A percentile compares a stretch with the other conserved stretches of the same genome.
phyloP scores from a whole-genome alignment of 2,888 invertebrate species.

The Ceramica pisi region DNA sequence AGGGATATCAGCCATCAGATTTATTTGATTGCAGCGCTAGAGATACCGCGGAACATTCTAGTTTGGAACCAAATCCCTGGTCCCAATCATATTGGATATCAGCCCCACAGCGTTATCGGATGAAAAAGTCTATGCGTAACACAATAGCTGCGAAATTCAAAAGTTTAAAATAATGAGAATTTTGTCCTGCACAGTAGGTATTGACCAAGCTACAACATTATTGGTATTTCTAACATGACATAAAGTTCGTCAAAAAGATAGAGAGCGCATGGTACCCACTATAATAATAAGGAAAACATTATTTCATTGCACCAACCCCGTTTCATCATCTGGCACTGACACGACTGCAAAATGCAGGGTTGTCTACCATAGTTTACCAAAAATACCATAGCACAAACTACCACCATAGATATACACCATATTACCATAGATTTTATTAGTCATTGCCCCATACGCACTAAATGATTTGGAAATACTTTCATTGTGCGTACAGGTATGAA shows the following conservation, averaged over 20 bases:
- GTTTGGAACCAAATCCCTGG: conserved; percentile 23
- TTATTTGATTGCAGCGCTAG: conserved; percentile 50
- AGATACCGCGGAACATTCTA: conserved; percentile 7
- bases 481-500: too few species aligned
- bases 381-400: too few species aligned
- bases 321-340: too few species aligned
- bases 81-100: conserved; percentile 29
- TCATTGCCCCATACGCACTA: too few species aligned
- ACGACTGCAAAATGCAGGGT: too few species aligned
- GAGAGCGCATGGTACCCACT: neutral
- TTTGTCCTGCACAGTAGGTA: neutral
- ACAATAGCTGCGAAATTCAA: neutral
- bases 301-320: too few species aligned
- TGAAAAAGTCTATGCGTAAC: neutral
- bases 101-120: conserved; percentile 23
- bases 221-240: neutral
- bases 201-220: neutral
- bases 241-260: neutral
- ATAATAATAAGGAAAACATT: too few species aligned
- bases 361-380: too few species aligned
- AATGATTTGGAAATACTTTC: too few species aligned
- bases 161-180: neutral
- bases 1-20: conserved; percentile 42
- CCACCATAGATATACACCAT: too few species aligned
- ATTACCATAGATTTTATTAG: too few species aligned